These are phyloP conservation scores for Temnothorax nylanderi DNA, from an alignment of 1,140 invertebrate genomes.

Conservation along the genomic window DNA sequence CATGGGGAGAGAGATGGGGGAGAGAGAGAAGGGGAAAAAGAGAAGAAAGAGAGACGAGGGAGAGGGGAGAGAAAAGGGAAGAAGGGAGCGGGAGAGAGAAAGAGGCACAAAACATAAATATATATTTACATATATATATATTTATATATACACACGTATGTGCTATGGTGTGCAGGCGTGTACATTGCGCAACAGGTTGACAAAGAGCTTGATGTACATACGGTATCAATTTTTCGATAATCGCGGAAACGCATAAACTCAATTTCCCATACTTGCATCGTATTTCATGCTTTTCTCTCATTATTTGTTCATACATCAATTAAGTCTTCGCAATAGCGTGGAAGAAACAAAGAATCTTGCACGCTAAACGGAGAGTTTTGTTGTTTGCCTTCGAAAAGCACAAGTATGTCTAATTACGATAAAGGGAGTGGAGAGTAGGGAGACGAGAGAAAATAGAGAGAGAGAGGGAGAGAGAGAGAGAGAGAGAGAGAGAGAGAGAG, in stretches of 20 bases:
- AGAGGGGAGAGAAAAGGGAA: neutral
- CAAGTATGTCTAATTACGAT: neutral
- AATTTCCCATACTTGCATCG: neutral
- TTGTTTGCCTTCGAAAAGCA: neutral
- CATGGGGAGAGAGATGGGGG: neutral
- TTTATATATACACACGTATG: neutral
- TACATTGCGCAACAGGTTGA: slow-evolving; percentile 57
- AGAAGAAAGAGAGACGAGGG: neutral
- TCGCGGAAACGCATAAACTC: neutral
- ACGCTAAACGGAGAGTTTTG: neutral
- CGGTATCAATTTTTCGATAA: slow-evolving; percentile 36
- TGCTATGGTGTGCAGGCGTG: slow-evolving; percentile 14
- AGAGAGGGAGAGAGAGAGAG: neutral
- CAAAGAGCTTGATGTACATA: slow-evolving; percentile 40
- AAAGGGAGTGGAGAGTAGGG: neutral
- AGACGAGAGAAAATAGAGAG: neutral
- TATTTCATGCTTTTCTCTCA: neutral
- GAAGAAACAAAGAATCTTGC: neutral
- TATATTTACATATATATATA: neutral
- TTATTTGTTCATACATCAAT: neutral
- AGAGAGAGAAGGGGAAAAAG: neutral
- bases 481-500: no score
- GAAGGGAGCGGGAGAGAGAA: neutral
- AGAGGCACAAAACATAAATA: slow-evolving; percentile 19
- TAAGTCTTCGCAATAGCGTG: neutral